These are phyloP conservation scores for Mustela lutreola DNA, from an alignment of 2,113 vertebrate species.

Conservation along the genomic window DNA sequence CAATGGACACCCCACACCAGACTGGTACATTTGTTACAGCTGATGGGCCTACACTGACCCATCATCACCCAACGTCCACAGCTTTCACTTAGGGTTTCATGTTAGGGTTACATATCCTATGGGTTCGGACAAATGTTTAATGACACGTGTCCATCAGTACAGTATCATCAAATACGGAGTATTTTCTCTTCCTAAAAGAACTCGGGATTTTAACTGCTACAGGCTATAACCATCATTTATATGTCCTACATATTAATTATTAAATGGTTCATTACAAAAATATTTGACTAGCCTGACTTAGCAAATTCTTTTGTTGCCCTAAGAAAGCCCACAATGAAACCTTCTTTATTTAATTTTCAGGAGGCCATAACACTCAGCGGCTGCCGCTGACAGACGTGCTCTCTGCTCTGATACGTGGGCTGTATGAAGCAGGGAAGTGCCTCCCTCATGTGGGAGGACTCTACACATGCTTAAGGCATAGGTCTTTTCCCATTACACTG, in stretches of 20 bases:
- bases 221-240: not conserved
- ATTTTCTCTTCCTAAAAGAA: not conserved
- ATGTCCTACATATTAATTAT: constrained; percentile 24
- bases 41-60: accelerated
- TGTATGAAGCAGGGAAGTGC: accelerated
- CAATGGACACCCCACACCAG: not conserved
- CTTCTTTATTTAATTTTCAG: not conserved
- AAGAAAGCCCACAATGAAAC: not conserved
- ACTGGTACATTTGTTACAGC: not conserved
- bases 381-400: not conserved
- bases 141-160: not conserved
- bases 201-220: not conserved
- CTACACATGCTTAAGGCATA: accelerated
- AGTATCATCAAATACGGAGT: not conserved
- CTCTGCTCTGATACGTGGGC: not conserved
- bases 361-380: not conserved
- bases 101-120: not conserved
- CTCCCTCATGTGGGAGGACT: accelerated
- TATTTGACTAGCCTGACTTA: constrained; percentile 54
- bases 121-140: not conserved
- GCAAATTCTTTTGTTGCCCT: constrained; percentile 21
- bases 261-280: constrained; percentile 61
- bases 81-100: not conserved
- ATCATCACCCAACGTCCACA: not conserved
- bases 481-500: not conserved